phyloP scores from a whole-genome alignment of 2,797 vertebrate genomes.

The Brachymystax lenok region DNA sequence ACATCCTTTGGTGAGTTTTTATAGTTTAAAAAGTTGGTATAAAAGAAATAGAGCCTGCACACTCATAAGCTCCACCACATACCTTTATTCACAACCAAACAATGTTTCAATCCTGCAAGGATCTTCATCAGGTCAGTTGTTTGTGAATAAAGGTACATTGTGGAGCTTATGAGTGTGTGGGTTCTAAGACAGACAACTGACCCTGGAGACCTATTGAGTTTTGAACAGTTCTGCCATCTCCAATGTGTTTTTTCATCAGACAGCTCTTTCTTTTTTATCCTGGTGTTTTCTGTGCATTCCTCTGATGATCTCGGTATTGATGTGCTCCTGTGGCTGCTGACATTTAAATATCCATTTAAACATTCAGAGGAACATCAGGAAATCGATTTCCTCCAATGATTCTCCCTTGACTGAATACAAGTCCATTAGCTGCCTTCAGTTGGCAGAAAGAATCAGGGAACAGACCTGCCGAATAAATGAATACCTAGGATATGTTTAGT shows the following conservation, averaged over 20 bases:
- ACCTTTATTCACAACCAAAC: too few relatives aligned
- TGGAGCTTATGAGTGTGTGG: neutral
- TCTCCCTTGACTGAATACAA: neutral
- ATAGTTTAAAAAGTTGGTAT: too few relatives aligned
- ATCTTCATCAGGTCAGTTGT: too few relatives aligned
- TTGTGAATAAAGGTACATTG: too few relatives aligned
- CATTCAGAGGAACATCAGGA: neutral
- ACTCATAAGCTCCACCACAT: too few relatives aligned
- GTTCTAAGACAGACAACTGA: neutral
- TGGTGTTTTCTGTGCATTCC: neutral
- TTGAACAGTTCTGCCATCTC: neutral
- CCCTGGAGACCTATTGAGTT: neutral
- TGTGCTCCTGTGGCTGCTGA: neutral
- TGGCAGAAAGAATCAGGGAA: neutral
- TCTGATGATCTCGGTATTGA: slow-evolving; percentile 5
- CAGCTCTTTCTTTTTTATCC: neutral
- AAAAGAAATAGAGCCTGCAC: too few relatives aligned
- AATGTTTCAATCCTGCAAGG: too few relatives aligned
- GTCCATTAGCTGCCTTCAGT: slow-evolving; percentile 4
- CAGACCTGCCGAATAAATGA: neutral
- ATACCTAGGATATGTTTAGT: neutral
- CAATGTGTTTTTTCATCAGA: neutral
- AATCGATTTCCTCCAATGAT: neutral
- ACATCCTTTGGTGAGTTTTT: too few relatives aligned
- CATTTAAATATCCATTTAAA: neutral